Evolutionary conservation across 2,888 invertebrate species (phyloP), one percentile per base, ranked within the genome.

Genomic region (Dione vanillae): DNA sequence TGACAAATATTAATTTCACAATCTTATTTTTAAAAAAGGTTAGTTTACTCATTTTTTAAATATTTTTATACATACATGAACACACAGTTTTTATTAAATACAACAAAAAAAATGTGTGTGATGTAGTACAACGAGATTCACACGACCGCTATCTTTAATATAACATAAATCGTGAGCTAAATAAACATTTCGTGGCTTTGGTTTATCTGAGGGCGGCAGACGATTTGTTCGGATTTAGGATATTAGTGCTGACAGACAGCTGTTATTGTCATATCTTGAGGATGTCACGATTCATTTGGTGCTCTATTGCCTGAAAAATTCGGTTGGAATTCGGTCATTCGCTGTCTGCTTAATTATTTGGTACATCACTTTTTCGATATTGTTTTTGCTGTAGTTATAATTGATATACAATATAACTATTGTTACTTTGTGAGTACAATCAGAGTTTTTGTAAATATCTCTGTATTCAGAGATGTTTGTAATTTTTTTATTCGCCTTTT

Each of bases 131-230:
- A 20, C 10, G 35, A 61, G 43, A 43, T 61, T 61, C 59, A 61
- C 59, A 43, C 43, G 43, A 61, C 35, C 62, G 37, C 47, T 64
- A 49, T 64, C 37, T 49, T 51, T 54, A 59, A 49, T 43, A 45
- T 45, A 59, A 70, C 71, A 73, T 71, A 73, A 73, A 71, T 73
- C 65, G 56, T 51, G 51, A 71, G 69, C 70, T 75, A 77, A 76
- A 75, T 77, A 75, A 77, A 77, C 74, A 75, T 73, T 77, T 76
- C 77, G 79, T 79, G 81, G 81, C 78, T 79, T 83, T 76, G 83
- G 86, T 85, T 88, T 86, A 85, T 85, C 87, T 80, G 76, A 80
- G 79, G 81, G 80, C 77, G 67, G 70, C 73, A 69, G 71, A 65
- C 74, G 69, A 77, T 82, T 80, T 82, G 80, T 81, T 83, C 83